Evolutionary conservation across 2,797 vertebrate genomes (phyloP).

Genomic region (Neomorphus geoffroyi): DNA sequence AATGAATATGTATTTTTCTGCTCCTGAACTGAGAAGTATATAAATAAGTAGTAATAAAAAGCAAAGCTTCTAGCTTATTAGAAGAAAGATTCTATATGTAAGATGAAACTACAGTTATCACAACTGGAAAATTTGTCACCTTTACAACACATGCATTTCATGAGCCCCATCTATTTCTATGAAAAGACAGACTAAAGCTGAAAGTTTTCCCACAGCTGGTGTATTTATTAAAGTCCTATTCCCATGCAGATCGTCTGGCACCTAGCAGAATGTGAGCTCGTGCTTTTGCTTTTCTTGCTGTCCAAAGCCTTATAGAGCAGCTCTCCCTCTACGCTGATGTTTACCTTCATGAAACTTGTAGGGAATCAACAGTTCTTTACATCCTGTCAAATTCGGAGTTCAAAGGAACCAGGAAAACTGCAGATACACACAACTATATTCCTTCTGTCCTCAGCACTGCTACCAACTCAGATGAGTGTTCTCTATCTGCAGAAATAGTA

Average conservation of each 20-base stretch:
- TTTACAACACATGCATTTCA: neutral
- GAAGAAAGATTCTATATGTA: neutral
- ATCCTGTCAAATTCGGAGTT: neutral
- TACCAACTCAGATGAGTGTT: neutral
- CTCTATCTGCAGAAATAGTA: neutral
- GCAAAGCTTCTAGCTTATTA: neutral
- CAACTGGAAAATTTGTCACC: neutral
- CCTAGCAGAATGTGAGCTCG: neutral
- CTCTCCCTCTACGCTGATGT: neutral
- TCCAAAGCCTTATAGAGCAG: neutral
- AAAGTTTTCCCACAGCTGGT: neutral
- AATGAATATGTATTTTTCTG: neutral
- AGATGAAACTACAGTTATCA: neutral
- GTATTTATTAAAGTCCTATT: neutral
- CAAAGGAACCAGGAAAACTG: neutral
- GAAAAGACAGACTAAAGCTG: neutral
- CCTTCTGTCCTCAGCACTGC: neutral
- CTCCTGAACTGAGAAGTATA: neutral
- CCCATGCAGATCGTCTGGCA: neutral
- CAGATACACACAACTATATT: rapidly evolving
- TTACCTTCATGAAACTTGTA: neutral
- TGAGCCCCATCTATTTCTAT: neutral
- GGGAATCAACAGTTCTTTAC: neutral
- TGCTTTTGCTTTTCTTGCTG: neutral
- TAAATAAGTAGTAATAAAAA: neutral